Evolutionary conservation across 2,797 vertebrate species (phyloP), one percentile per base, ranked within the genome.

Genomic region (Falco concolor): DNA sequence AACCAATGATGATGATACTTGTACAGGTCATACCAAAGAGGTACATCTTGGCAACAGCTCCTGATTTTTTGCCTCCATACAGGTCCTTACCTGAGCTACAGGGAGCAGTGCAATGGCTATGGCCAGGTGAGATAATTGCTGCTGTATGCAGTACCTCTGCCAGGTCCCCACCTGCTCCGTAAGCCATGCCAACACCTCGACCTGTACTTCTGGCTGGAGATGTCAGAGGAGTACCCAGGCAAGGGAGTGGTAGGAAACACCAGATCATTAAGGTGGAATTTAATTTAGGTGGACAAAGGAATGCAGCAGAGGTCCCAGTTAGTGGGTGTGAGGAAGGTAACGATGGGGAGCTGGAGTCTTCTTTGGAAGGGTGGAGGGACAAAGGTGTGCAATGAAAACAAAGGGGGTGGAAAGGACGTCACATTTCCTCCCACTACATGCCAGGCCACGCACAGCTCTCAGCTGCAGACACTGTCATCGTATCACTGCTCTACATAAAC

Each of bases 221-320:
- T 85, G 89, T 45, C 0, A 0, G 49, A 77, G 84, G 68, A 87
- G 78, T 87, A 89, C n/a, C 25, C 84, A 87, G 87, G 90, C 72
- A 54, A 90, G 90, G 95, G 95, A 96, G 95, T 75, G 95, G 93
- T 85, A 92, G 90, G 93, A 94, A 97, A 93, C 78, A 77, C 30
- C 0, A 0, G 81, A 65, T 96, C 95, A 94, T 96, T 89, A 96
- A 36, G 89, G 68, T 28, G 84, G 72, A 87, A 92, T 94, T 89
- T 85, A 90, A 94, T 93, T 94, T 92, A 87, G 45, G 90, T 95
- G 93, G 95, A 95, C 89, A 74, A 85, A 94, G 72, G 93, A 97
- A 96, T 82, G 90, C 84, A 87, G 75, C 3, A 87, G 72, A 96
- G 56, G 60, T 92, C 68, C 61, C 88, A 70, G 56, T 84, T 54